Evolutionary conservation across 2,888 invertebrate species (phyloP), one percentile per base, ranked within the genome.

Genomic region (Eubasilissa splendida): DNA sequence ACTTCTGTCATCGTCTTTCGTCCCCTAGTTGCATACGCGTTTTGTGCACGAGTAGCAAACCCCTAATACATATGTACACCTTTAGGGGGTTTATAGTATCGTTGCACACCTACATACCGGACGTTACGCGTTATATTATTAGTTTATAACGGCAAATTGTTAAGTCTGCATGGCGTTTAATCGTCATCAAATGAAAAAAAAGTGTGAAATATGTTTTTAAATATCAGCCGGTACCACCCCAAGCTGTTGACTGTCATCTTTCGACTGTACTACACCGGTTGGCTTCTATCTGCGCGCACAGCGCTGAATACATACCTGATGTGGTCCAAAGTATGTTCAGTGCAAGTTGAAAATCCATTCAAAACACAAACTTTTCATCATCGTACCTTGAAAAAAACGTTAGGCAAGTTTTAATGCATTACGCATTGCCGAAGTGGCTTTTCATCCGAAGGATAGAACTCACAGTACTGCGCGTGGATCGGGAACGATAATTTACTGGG

Each of bases 371-470:
- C 12, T 9, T 33, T 33, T 63, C 2, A 9, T 22, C 9, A 2
- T 12, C 5, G 4, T 31, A 63, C 12, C 31, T 31, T 33, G 11
- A 31, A 63, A 63, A 31, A 63, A 63, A 31, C 42, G 33, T 12
- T 33, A 63, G 63, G 31, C 63, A 33, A 33, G 5, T 7, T 52
- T 70, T 70, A 70, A 70, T 70, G 70, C 70, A 70, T 70, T 70
- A 70, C 70, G 70, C 70, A 70, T 70, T 70, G 70, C 70, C 70
- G 70, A 52, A 14, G 70, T 70, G 14, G 70, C 22, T 63, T 63
- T 63, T 33, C 63, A n/a, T n/a, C 33, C 5, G 52, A 50, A 52
- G 70, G 70, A 22, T 68, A 8, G 14, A 52, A 52, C 52, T 3
- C 52, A 9, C 9, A 22, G 52, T 22, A 53, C 31, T 22, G 70